Evolutionary conservation across 2,888 invertebrate genomes (phyloP), one percentile per base, ranked within the genome.

Genomic region (Trypoxylon attenuatum): DNA sequence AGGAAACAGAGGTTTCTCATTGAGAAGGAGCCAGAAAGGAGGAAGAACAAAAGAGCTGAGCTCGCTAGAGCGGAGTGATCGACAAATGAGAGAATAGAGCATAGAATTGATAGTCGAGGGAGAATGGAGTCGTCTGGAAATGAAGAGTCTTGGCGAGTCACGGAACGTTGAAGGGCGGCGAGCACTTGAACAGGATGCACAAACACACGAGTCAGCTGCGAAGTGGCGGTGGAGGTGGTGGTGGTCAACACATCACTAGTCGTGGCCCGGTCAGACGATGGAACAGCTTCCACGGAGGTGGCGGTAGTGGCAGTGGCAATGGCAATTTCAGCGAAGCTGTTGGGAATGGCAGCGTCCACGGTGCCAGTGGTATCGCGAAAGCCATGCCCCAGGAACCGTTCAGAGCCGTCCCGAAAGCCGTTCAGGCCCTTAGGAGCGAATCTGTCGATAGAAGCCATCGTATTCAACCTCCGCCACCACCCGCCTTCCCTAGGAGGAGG

Each of bases 211-310:
- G 73, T 62, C 87, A 86, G 71, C 73, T 84, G 47, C 81, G 83
- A 18, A 80, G 81, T 51, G 77, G 76, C 63, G 61, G 78, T 69
- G 70, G 69, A 69, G 58, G 57, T 39, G 61, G 70, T 71, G 57
- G 53, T 59, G 64, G 69, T 62, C 71, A 71, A 66, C 71, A 71
- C 70, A 52, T 64, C 52, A 42, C 65, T 42, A 78, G 73, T 65
- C 80, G 85, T 58, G 88, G 87, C 60, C 87, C 88, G 27, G 88
- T 88, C 61, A 82, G 88, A 52, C 80, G 88, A 59, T 89, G 88
- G 88, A 88, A 88, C 82, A 88, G 88, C 67, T 88, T 88, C 73
- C 88, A 88, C 71, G 84, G 84, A 16, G 77, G 81, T 59, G 77
- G 84, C 43, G 79, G 74, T 47, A 73, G 76, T 38, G 67, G 71